These are phyloP conservation scores for Chascanopsetta lugubris DNA, from an alignment of 2,113 vertebrate species.

Conservation along the genomic window DNA sequence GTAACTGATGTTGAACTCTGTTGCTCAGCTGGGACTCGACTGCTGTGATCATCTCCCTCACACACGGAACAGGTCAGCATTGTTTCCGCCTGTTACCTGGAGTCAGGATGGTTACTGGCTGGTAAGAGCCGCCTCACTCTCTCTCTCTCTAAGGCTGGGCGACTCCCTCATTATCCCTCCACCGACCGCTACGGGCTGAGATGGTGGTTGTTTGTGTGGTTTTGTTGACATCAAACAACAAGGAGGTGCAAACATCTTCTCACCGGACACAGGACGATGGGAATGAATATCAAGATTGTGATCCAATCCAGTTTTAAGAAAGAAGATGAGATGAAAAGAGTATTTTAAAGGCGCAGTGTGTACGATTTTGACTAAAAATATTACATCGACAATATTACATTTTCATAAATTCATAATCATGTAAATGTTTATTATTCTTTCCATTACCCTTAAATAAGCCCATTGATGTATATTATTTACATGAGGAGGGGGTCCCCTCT, in stretches of 20 bases:
- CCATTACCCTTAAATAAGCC: no score
- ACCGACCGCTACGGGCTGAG: conserved; percentile 11
- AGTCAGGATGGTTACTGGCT: neutral
- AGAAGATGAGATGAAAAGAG: no score
- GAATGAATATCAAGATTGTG: neutral
- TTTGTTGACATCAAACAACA: neutral
- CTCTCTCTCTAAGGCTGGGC: neutral
- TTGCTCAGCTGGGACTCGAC: neutral
- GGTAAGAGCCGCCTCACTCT: neutral
- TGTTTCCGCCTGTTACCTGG: neutral
- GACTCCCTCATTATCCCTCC: neutral
- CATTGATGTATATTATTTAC: no score
- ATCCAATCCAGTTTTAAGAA: no score
- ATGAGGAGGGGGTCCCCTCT: no score
- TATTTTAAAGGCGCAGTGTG: no score
- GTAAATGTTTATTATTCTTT: no score
- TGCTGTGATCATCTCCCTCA: neutral
- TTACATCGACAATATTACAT: no score
- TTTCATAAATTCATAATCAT: no score
- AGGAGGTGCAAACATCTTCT: conserved; percentile 4
- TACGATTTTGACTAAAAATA: no score
- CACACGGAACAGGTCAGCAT: neutral
- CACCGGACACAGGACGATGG: no score
- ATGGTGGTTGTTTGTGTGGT: neutral
- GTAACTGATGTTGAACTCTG: neutral